Base-by-base conservation (phyloP, 2,888 invertebrate genomes). In the Onchidella celtica region DNA sequence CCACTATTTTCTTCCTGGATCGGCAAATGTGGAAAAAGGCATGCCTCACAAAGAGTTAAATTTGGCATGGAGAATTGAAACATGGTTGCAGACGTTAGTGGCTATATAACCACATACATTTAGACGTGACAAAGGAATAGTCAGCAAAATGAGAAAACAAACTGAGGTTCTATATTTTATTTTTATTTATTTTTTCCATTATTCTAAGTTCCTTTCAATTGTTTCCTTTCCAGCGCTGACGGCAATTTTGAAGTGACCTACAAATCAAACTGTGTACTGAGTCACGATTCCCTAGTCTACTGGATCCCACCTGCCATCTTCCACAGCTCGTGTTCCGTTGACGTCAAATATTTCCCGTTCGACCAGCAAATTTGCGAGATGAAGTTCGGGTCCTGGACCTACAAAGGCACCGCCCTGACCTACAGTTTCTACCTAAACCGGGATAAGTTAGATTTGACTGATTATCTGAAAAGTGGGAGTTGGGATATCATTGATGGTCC, bases 221-320 rank as follows among this genome's bases (percentile, higher is more conserved):
- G n/a, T 4, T 34, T 17, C n/a, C 3, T 34, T 32, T 38, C 61
- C 94, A 99, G 99, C 94, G 99, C 99, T 91, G 99, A 99, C 94
- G 99, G 99, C 81, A 99, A 99, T 94, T 99, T 99, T 94, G 99
- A 99, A 94, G 99, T 99, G 83, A 97, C 99, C 88, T 99, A 99
- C 94, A 98, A 99, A 94, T 98, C 99, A 74, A 99, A 99, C 95
- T 98, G 99, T 38, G 95, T 99, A 84, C 98, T 99, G 90, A 98
- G 98, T 94, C 97, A 97, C n/a, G 96, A 97, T 88, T 99, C 99
- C 40, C 97, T 97, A 94, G 92, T 99, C 34, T 95, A 99, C 66
- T 99, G 99, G 99, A 98, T 99, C 61, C 99, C 99, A 9, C 99
- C 99, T 66, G 99, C 99, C 79, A 99, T 99, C 93, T 99, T 99